These are phyloP conservation scores for Dasysyrphus albostriatus DNA, from an alignment of 2,888 invertebrate species.

Conservation along the genomic window DNA sequence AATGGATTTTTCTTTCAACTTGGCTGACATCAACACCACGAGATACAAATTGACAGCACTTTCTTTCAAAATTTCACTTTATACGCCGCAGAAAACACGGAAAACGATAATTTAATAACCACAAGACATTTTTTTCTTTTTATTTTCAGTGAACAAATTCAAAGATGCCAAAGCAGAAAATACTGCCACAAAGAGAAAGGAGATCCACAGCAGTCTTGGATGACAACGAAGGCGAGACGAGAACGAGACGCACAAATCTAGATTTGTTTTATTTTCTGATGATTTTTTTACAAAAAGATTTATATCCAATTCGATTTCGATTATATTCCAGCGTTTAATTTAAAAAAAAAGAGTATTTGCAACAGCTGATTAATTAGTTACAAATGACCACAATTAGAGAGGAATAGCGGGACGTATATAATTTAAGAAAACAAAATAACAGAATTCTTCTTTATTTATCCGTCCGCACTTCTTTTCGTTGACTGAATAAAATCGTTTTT, in stretches of 20 bases:
- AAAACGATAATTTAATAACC: constrained; percentile 47
- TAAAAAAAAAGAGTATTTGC: background rate
- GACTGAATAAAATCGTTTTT: constrained; percentile 62
- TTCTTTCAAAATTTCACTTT: constrained; percentile 65
- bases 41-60: constrained; percentile 50
- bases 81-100: constrained; percentile 38
- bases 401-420: constrained; percentile 21
- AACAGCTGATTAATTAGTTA: constrained; percentile 27
- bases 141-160: constrained; percentile 7
- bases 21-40: constrained; percentile 47
- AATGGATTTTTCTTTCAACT: constrained; percentile 64
- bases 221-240: constrained; percentile 34
- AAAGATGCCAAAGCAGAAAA: constrained; percentile 48
- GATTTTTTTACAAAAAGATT: constrained; percentile 9
- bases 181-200: constrained; percentile 68
- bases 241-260: constrained; percentile 56
- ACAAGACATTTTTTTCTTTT: constrained; percentile 54
- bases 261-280: constrained; percentile 30
- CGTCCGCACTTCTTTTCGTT: constrained; percentile 70
- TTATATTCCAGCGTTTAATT: background rate
- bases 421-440: constrained; percentile 41
- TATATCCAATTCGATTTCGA: constrained; percentile 10
- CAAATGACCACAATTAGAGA: background rate
- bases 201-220: constrained; percentile 40
- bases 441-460: constrained; percentile 43